Percentiles rank a stretch among this genome's conserved stretches.
These are phyloP conservation scores for Lethrus apterus DNA, from an alignment of 1,140 invertebrate species.

Conservation along the genomic window DNA sequence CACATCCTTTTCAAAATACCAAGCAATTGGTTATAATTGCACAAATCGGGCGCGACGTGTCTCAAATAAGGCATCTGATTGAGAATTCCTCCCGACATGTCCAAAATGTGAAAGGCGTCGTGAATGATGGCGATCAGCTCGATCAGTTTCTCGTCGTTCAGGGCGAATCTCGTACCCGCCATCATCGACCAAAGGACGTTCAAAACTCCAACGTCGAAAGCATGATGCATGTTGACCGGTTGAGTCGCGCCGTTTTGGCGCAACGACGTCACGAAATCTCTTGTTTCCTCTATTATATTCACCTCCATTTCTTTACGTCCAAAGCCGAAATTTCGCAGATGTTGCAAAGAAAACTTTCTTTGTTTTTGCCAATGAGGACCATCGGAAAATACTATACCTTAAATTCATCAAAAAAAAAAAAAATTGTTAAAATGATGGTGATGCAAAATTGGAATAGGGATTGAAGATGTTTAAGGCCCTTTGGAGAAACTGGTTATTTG, in stretches of 20 bases:
- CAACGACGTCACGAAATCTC: constrained; percentile 43
- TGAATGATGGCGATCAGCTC: constrained; percentile 49
- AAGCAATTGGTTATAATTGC: constrained; percentile 49
- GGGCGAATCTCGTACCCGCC: constrained; percentile 55
- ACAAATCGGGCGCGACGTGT: constrained; percentile 49
- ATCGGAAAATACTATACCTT: constrained; percentile 60
- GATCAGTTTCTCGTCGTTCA: constrained; percentile 46
- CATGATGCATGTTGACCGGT: constrained; percentile 44
- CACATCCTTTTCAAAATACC: constrained; percentile 18
- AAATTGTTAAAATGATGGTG: too few relatives aligned
- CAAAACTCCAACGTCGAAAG: constrained; percentile 54
- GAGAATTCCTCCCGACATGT: constrained; percentile 59
- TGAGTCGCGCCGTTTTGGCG: constrained; percentile 22
- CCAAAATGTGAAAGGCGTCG: constrained; percentile 50
- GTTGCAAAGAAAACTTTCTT: constrained; percentile 51
- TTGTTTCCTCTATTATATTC: constrained; percentile 50
- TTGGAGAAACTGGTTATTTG: too few relatives aligned
- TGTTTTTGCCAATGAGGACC: constrained; percentile 53
- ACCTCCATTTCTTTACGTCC: constrained; percentile 52
- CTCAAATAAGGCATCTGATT: constrained; percentile 59
- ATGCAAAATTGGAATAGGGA: too few relatives aligned
- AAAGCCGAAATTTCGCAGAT: constrained; percentile 55
- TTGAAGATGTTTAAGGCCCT: too few relatives aligned
- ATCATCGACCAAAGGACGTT: constrained; percentile 68
- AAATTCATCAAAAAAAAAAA: too few relatives aligned